A percentile compares a stretch with the other conserved stretches of the same genome.
These are phyloP conservation scores for Brachyalestes nurse DNA, from an alignment of 2,797 vertebrate genomes.

Conservation along the genomic window DNA sequence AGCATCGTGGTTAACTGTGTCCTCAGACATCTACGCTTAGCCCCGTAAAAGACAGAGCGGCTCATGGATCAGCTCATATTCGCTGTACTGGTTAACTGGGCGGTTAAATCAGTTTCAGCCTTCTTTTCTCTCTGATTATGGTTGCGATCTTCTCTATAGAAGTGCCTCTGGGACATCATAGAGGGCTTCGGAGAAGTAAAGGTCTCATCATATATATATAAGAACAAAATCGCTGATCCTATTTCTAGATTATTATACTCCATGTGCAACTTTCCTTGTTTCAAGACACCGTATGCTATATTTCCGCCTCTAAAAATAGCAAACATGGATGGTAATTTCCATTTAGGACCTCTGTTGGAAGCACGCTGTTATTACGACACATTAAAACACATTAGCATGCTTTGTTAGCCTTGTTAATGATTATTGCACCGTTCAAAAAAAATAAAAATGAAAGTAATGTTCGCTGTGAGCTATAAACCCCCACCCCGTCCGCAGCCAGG, in stretches of 20 bases:
- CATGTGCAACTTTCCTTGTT: background rate
- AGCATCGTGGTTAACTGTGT: too few species aligned
- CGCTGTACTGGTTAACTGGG: too few species aligned
- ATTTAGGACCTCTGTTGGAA: background rate
- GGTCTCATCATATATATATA: too few species aligned
- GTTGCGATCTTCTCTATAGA: too few species aligned
- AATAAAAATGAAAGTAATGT: constrained; percentile 33
- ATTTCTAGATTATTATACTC: background rate
- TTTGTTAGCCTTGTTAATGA: constrained; percentile 25
- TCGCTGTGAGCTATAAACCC: background rate
- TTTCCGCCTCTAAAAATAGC: background rate
- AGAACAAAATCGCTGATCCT: too few species aligned
- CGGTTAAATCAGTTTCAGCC: too few species aligned
- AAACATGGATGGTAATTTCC: background rate
- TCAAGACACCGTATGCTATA: background rate
- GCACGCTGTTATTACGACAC: constrained; percentile 48
- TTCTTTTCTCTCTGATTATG: too few species aligned
- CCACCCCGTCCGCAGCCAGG: background rate
- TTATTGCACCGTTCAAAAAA: background rate
- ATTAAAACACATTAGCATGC: constrained; percentile 12
- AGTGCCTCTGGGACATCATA: too few species aligned
- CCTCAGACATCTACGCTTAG: too few species aligned
- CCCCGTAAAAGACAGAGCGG: too few species aligned
- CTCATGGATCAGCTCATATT: too few species aligned
- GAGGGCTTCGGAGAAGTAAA: too few species aligned